Percentiles rank a stretch among this genome's conserved stretches.
Evolutionary conservation across 2,888 invertebrate genomes (phyloP).

Genomic region (Sminthurinus aureus): DNA sequence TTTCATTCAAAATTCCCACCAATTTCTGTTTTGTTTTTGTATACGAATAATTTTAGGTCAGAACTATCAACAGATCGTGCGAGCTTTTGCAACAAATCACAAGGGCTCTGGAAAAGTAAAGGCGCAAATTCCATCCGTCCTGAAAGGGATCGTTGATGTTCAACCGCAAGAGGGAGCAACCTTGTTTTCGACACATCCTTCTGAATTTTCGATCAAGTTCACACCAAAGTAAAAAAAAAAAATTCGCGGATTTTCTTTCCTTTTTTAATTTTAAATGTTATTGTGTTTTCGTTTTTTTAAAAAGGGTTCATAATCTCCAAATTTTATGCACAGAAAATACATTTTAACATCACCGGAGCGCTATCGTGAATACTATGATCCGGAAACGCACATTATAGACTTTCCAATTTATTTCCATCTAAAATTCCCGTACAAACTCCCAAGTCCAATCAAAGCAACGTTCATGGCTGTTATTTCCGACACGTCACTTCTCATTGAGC

Average conservation of each 20-base stretch:
- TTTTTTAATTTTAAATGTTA: constrained; percentile 9
- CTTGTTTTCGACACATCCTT: constrained; percentile 18
- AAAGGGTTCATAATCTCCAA: neutral
- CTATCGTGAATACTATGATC: constrained; percentile 36
- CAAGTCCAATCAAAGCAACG: constrained; percentile 39
- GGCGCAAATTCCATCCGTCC: constrained; percentile 31
- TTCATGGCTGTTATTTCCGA: constrained; percentile 43
- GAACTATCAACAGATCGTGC: constrained; percentile 39
- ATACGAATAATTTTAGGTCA: constrained; percentile 33
- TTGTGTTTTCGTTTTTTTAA: neutral
- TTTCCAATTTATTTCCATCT: constrained; percentile 46
- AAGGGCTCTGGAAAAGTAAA: constrained; percentile 41
- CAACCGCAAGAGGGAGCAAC: constrained; percentile 35
- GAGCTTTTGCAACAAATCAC: neutral
- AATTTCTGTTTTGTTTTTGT: too few species aligned
- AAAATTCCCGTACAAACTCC: constrained; percentile 32
- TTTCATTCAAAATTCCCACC: neutral
- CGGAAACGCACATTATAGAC: constrained; percentile 41
- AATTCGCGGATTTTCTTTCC: neutral
- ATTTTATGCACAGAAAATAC: neutral
- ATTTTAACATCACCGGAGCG: neutral
- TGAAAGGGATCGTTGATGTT: constrained; percentile 35
- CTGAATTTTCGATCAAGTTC: constrained; percentile 43
- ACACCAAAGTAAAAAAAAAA: constrained; percentile 35
- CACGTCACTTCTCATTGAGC: constrained; percentile 30